Evolutionary conservation across 2,797 vertebrate species (phyloP).

Genomic region (Falco peregrinus): DNA sequence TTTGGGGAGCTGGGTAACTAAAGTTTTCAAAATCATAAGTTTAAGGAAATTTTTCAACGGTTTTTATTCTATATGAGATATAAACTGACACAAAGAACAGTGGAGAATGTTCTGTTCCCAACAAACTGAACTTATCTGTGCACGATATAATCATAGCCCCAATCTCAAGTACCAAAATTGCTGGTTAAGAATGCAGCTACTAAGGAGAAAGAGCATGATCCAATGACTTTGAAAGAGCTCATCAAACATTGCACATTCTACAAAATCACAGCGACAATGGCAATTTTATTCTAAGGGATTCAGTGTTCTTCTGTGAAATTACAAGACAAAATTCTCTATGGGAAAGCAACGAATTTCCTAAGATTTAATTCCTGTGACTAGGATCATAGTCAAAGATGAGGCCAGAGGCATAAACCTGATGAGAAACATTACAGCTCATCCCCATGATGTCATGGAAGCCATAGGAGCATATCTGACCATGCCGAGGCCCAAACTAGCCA

Average conservation of each 20-base stretch:
- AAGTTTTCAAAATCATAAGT: background rate
- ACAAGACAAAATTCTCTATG: background rate
- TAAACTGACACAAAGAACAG: background rate
- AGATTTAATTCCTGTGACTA: background rate
- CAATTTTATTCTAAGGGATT: background rate
- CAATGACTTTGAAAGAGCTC: background rate
- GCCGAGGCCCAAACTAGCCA: background rate
- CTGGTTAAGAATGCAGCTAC: background rate
- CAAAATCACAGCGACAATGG: background rate
- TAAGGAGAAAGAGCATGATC: background rate
- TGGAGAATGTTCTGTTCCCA: background rate
- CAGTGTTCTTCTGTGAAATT: background rate
- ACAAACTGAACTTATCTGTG: background rate
- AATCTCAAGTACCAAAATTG: background rate
- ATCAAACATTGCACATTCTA: background rate
- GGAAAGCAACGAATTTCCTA: background rate
- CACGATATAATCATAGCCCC: background rate
- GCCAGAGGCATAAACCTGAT: background rate
- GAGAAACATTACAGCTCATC: background rate
- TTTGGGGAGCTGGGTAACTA: background rate
- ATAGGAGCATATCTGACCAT: fast-evolving
- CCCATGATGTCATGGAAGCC: background rate
- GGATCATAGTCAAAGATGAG: background rate
- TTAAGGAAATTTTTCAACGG: background rate
- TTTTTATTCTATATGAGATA: background rate